A percentile compares a stretch with the other conserved stretches of the same genome.
Conservation (phyloP, 2,113 vertebrate genomes). For the Cygnus buccinator region DNA sequence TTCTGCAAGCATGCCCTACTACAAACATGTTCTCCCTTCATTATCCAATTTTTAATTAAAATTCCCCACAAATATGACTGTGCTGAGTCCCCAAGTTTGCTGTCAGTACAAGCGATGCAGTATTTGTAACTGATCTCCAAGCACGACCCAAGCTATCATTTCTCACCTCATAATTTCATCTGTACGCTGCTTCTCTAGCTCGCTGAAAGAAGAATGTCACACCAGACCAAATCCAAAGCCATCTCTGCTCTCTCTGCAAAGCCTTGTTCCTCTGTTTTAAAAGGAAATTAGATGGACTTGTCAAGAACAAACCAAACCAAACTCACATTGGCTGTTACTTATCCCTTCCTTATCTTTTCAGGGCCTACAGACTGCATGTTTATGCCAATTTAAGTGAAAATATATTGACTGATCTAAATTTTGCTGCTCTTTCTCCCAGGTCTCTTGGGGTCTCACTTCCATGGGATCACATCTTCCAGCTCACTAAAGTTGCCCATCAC, state of each 20-base stretch:
- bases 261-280: background rate
- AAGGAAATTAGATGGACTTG: background rate
- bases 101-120: background rate
- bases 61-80: background rate
- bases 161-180: background rate
- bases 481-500: rapidly evolving
- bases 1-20: rapidly evolving
- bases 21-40: background rate
- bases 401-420: background rate
- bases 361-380: background rate
- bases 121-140: background rate
- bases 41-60: background rate
- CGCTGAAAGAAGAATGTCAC: background rate
- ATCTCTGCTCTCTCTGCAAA: background rate
- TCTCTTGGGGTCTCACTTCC: background rate
- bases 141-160: background rate
- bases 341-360: background rate
- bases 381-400: background rate
- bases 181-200: background rate
- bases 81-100: background rate
- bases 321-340: background rate
- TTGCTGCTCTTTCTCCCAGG: background rate
- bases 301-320: background rate
- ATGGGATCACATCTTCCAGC: background rate
- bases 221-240: background rate